phyloP scores from a whole-genome alignment of 2,797 vertebrate species.

The Phataginus tetradactyla region DNA sequence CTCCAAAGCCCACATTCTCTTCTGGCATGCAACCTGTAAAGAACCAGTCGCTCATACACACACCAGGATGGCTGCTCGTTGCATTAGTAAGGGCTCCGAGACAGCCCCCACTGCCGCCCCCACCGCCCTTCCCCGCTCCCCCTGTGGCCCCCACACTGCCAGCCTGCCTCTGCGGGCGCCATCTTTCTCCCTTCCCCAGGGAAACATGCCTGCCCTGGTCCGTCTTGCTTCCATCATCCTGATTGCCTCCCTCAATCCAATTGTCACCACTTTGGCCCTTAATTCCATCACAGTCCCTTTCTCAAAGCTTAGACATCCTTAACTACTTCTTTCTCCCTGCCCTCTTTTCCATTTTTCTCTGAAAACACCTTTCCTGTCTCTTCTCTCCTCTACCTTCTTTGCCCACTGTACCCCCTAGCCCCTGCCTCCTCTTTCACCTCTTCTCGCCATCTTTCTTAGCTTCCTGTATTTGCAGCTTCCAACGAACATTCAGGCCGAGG shows the following conservation, averaged over 20 bases:
- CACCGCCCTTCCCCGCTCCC: not conserved
- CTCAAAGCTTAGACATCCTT: not conserved
- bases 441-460: not conserved
- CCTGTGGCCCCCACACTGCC: not conserved
- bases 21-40: not conserved
- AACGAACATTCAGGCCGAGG: not conserved
- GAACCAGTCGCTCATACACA: not conserved
- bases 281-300: not conserved
- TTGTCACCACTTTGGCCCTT: not conserved
- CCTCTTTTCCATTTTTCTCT: not conserved
- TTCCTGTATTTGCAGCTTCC: not conserved
- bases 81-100: not conserved
- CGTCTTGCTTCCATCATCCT: not conserved
- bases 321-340: not conserved
- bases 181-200: not conserved
- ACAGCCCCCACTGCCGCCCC: not conserved
- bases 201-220: accelerated
- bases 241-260: not conserved
- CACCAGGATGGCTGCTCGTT: not conserved
- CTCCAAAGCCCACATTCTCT: not conserved
- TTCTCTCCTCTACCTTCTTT: not conserved
- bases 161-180: accelerated
- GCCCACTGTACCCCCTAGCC: not conserved
- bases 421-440: accelerated
- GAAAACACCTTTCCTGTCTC: not conserved